Base-by-base conservation (phyloP, 2,888 invertebrate species). In the Agrochola macilenta region DNA sequence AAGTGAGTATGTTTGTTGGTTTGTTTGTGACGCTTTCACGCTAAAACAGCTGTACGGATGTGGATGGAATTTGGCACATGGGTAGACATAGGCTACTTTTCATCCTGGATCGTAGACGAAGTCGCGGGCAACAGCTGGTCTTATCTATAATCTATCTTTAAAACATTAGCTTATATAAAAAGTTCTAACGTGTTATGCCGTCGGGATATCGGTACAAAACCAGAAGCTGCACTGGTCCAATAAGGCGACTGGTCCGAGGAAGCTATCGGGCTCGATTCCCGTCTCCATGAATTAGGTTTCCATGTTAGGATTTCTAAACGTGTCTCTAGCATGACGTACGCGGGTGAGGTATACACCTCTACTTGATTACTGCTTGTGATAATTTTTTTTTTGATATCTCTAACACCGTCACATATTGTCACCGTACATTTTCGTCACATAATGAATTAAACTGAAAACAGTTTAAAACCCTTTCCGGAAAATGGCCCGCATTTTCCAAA, bases 271-370 rank as follows among this genome's bases (percentile, higher is more conserved):
- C 11, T 73, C 23, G 65, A 72, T 66, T 82, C 73, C 83, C 57
- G 57, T 78, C 61, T 54, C 49, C 12, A 65, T 78, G 78, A 73
- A 78, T 78, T 73, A 78, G 64, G 72, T 81, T 66, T 78, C 69
- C 78, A 78, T 73, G 72, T 82, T 82, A 78, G 65, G 43, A 71
- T 73, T 82, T 78, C 69, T 82, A 77, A 82, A 69, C 78, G 35
- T 69, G 78, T 46, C 49, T 72, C 26, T 52, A 30, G 54, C 30
- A 39, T 82, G 69, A 82, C 69, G 77, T 69, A 63, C 43, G 43
- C 39, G 39, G n/a, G 58, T 58, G 49, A 43, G 43, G n/a, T n/a
- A n/a, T n/a, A n/a, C n/a, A n/a, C n/a, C n/a, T 54, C 54, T 20
- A 63, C 35, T 57, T 8, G 23, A 43, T 78, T 43, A 9, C 23